Conservation (phyloP, 92 coral and sea anemone genomes). For the Zoanthus solanderi region DNA sequence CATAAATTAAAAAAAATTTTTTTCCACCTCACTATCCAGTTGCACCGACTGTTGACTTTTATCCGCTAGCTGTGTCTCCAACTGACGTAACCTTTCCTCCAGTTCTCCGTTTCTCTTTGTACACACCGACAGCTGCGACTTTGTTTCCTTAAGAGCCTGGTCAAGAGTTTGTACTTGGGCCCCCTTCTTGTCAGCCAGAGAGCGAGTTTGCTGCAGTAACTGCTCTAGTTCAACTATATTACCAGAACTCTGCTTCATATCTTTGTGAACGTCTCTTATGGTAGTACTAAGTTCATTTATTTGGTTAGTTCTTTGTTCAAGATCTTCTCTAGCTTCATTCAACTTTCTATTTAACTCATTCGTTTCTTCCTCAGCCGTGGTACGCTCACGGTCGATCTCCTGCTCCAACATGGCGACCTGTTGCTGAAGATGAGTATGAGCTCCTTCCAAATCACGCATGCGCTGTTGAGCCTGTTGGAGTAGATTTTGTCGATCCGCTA, state of each 20-base stretch:
- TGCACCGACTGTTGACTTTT: slow-evolving; percentile 68
- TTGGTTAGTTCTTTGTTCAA: slow-evolving; percentile 86
- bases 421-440: slow-evolving; percentile 84
- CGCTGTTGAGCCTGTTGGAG: slow-evolving; percentile 84
- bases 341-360: slow-evolving; percentile 75
- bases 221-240: slow-evolving; percentile 92
- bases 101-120: slow-evolving; percentile 87
- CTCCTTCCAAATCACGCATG: slow-evolving; percentile 77
- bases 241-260: slow-evolving; percentile 92
- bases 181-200: slow-evolving; percentile 85
- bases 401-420: slow-evolving; percentile 85
- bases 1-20: not conserved
- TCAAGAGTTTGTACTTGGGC: slow-evolving; percentile 89
- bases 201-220: slow-evolving; percentile 87
- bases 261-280: slow-evolving; percentile 90
- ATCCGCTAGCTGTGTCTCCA: slow-evolving; percentile 69
- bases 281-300: slow-evolving; percentile 83
- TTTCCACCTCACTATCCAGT: slow-evolving; percentile 74
- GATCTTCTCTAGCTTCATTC: slow-evolving; percentile 76
- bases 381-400: slow-evolving; percentile 85
- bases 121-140: slow-evolving; percentile 73
- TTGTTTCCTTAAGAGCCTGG: slow-evolving; percentile 83
- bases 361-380: slow-evolving; percentile 77
- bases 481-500: slow-evolving; percentile 81
- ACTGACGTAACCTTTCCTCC: slow-evolving; percentile 79